Evolutionary conservation across 2,113 vertebrate species (phyloP).

Genomic region (Gobio gobio): DNA sequence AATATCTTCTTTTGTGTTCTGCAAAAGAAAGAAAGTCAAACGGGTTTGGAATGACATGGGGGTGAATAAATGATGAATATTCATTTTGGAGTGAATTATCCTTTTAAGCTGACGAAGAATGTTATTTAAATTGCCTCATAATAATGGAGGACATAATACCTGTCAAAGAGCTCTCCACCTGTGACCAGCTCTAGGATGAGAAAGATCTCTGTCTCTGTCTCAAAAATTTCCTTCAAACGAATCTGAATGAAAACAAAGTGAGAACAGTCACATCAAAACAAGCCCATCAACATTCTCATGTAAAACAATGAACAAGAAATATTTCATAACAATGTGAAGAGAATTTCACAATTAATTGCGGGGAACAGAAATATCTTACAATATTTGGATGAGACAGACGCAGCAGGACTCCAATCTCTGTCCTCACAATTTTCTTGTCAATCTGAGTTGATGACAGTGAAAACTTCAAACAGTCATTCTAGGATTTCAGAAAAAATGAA

Average conservation of each 20-base stretch:
- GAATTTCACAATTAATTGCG: not conserved
- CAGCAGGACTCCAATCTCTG: slow-evolving; percentile 87
- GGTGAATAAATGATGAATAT: not conserved
- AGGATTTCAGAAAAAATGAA: not conserved
- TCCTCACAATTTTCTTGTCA: slow-evolving; percentile 89
- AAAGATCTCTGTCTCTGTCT: slow-evolving; percentile 84
- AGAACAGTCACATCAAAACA: not conserved
- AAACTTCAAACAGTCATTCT: not conserved
- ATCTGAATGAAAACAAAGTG: slow-evolving; percentile 72
- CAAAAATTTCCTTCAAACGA: slow-evolving; percentile 90
- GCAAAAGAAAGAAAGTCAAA: not conserved
- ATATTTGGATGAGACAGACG: slow-evolving; percentile 88
- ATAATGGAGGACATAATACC: slow-evolving; percentile 67
- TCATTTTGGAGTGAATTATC: not conserved
- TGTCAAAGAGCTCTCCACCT: slow-evolving; percentile 89
- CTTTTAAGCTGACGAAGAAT: not conserved
- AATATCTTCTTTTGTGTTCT: not conserved
- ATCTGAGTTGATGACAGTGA: slow-evolving; percentile 73
- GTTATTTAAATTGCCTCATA: not conserved
- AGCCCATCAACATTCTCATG: not conserved
- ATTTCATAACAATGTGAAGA: not conserved
- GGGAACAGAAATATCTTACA: slow-evolving; percentile 73
- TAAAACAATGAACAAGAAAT: not conserved
- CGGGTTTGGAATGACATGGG: not conserved
- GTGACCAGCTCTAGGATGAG: slow-evolving; percentile 88